A percentile compares a stretch with the other conserved stretches of the same genome.
These are phyloP conservation scores for Goniozus legneri DNA, from an alignment of 1,140 invertebrate genomes.

Conservation along the genomic window DNA sequence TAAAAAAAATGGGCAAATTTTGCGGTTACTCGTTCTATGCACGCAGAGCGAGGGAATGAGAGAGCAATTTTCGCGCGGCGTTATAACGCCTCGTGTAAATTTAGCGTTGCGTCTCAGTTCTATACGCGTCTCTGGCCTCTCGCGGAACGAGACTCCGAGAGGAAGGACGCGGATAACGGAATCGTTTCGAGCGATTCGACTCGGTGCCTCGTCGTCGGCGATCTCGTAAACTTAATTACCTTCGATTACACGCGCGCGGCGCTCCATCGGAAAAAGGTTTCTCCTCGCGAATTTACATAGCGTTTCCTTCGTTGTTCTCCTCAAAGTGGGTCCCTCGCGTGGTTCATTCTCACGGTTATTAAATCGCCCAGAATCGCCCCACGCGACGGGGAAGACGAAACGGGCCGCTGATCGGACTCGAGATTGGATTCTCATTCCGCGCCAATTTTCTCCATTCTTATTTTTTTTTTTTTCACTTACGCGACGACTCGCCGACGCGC, in stretches of 20 bases:
- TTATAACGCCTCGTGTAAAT: no score
- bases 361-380: no score
- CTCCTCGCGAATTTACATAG: no score
- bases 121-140: no score
- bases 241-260: conserved; percentile 1
- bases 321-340: neutral
- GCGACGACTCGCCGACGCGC: conserved; percentile 16
- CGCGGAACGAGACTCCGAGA: no score
- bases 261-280: no score
- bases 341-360: neutral
- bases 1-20: no score
- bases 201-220: conserved; percentile 3
- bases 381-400: neutral
- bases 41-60: no score
- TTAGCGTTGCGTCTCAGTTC: no score
- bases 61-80: no score
- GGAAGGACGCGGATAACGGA: conserved; percentile 15
- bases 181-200: conserved; percentile 17
- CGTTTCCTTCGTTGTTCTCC: neutral
- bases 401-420: no score
- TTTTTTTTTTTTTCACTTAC: conserved; percentile 12
- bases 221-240: conserved; percentile 4
- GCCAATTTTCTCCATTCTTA: conserved; percentile 5
- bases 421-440: conserved; percentile 3
- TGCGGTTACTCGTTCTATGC: no score